Base-by-base conservation (phyloP, 2,113 vertebrate species). In the Sander vitreus region DNA sequence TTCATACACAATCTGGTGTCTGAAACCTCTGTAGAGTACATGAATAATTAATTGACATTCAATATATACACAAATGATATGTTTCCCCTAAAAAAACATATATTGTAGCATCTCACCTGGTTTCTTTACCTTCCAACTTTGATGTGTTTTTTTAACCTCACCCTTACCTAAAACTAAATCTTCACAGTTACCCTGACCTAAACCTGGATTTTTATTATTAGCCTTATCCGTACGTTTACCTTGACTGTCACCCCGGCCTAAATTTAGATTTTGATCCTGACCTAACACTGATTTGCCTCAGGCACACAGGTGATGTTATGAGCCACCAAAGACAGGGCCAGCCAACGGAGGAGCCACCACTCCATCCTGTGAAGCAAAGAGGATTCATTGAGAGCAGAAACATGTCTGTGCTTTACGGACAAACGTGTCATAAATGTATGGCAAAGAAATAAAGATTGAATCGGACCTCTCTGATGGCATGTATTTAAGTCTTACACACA, bases 261-360 rank as follows among this genome's bases (percentile, higher is more conserved):
- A 1, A 51, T 0, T 1, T 30, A 0, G 33, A 14, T 10, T 43
- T 43, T 50, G 1, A 58, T 0, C 5, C 0, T 16, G 5, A 16
- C 1, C 18, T 33, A 3, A 1, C 33, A 0, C 3, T 30, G 33
- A 14, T 16, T 43, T 43, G 39, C 39, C 6, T 7, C 8, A 3
- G 30, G 30, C 6, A 36, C 1, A n/a, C 4, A 67, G 0, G 21
- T 8, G 21, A 16, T 9, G 9, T 50, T 7, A 18, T 45, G 4
- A 67, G 3, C 36, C 1, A 71, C 18, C 33, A 36, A 45, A 60
- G 4, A 14, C 27, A 70, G 60, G 25, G 72, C 6, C 54, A 84
- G 33, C 76, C 77, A 86, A 75, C 23, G 73, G 13, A 80, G n/a
- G 10, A 86, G 18, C 68, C 75, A n/a, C 48, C 27, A n/a, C 55